These are phyloP conservation scores for Drosophila pachea DNA, from an alignment of 1,140 invertebrate genomes.

Conservation along the genomic window DNA sequence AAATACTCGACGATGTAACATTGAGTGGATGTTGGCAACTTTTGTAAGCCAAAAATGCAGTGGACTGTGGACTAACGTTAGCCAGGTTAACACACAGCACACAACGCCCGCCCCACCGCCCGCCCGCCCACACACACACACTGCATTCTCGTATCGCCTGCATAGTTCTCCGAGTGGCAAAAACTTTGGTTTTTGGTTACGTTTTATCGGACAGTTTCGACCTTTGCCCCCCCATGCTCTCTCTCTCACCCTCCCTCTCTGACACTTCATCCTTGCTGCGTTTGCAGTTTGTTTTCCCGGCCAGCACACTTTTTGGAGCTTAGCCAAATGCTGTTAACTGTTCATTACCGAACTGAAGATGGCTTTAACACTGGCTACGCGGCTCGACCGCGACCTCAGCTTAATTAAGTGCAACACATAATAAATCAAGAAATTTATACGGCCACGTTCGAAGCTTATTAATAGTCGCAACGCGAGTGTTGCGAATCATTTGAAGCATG, in stretches of 20 bases:
- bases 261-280: background rate
- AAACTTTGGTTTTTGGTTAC: constrained; percentile 29
- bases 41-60: constrained; percentile 28
- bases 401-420: constrained; percentile 62
- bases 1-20: background rate
- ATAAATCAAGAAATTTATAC: constrained; percentile 58
- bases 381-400: constrained; percentile 9
- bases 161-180: constrained; percentile 26
- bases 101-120: too few species aligned
- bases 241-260: background rate
- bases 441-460: constrained; percentile 62
- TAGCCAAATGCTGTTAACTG: constrained; percentile 32
- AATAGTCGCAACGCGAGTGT: constrained; percentile 42
- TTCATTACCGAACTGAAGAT: constrained; percentile 26
- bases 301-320: constrained; percentile 21
- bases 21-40: constrained; percentile 23
- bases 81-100: constrained; percentile 20
- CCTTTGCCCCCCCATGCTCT: constrained; percentile 26
- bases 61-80: constrained; percentile 32
- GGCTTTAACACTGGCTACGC: constrained; percentile 16
- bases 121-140: too few species aligned
- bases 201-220: constrained; percentile 31
- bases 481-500: constrained; percentile 16
- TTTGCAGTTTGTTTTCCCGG: constrained; percentile 18
- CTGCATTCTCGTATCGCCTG: constrained; percentile 19